Conservation (phyloP, 2,888 invertebrate species). For the Opisthograptis luteolata region DNA sequence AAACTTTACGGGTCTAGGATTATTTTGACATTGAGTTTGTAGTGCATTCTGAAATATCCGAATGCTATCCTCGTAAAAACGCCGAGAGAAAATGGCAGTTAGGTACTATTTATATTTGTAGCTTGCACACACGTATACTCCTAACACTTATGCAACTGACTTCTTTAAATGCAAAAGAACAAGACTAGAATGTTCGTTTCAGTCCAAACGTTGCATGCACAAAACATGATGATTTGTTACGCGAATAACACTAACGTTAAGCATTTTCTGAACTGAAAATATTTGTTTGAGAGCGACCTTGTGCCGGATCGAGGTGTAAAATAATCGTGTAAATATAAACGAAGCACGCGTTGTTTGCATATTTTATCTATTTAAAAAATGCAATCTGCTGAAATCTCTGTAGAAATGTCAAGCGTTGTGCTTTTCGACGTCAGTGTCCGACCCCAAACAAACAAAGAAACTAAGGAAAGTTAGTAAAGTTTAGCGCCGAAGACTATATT, state of each 20-base stretch:
- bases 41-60: too few relatives aligned
- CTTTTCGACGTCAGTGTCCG: not conserved
- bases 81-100: too few relatives aligned
- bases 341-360: not conserved
- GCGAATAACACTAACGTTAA: conserved; percentile 1
- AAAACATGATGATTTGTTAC: conserved; percentile 8
- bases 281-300: conserved; percentile 9
- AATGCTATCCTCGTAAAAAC: too few relatives aligned
- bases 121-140: too few relatives aligned
- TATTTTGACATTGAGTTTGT: too few relatives aligned
- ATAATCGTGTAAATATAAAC: not conserved
- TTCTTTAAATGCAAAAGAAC: not conserved
- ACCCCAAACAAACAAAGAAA: too few relatives aligned
- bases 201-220: not conserved
- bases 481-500: too few relatives aligned
- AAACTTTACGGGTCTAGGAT: too few relatives aligned
- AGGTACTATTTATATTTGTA: too few relatives aligned
- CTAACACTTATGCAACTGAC: not conserved
- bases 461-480: too few relatives aligned
- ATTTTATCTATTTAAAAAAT: not conserved
- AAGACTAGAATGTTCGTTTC: not conserved
- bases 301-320: conserved; percentile 16
- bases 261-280: conserved; percentile 6
- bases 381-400: not conserved
- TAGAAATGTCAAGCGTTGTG: not conserved